phyloP scores from a whole-genome alignment of 2,113 vertebrate genomes.

The Galbula dea region DNA sequence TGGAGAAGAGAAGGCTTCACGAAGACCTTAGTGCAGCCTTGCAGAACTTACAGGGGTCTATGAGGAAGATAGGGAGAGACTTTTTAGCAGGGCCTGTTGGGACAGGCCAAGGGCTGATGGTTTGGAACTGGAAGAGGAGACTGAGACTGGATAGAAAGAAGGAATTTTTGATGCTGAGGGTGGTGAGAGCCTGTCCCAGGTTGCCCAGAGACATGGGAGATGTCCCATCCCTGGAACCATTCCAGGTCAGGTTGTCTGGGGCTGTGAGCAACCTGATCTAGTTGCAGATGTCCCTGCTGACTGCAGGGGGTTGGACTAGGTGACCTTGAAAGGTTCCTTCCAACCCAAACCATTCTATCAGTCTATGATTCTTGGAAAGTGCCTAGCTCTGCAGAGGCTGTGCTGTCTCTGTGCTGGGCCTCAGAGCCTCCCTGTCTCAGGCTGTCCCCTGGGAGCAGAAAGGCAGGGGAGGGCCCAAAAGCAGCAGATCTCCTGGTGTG shows the following conservation, averaged over 20 bases:
- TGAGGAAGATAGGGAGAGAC: background rate
- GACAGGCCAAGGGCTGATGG: background rate
- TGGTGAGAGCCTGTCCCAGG: too few species aligned
- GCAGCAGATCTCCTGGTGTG: rapidly evolving
- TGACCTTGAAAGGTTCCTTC: too few species aligned
- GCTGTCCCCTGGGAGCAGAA: background rate
- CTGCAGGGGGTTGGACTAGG: too few species aligned
- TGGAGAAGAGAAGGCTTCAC: background rate
- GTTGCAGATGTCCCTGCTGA: too few species aligned
- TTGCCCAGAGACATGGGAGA: too few species aligned
- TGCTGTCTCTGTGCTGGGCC: rapidly evolving
- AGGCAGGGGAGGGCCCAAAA: background rate
- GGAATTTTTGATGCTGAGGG: too few species aligned
- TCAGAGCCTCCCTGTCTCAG: rapidly evolving
- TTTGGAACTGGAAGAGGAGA: background rate
- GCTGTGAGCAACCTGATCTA: too few species aligned
- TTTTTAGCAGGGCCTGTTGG: background rate
- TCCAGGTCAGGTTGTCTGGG: too few species aligned
- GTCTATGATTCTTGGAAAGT: too few species aligned
- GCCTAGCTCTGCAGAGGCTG: rapidly evolving
- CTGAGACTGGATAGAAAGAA: background rate
- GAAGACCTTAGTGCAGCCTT: background rate
- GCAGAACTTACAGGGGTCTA: too few species aligned
- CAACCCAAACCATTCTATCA: too few species aligned
- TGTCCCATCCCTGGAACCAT: too few species aligned